Evolutionary conservation across 2,888 invertebrate species (phyloP).

Genomic region (Athalia cordata): DNA sequence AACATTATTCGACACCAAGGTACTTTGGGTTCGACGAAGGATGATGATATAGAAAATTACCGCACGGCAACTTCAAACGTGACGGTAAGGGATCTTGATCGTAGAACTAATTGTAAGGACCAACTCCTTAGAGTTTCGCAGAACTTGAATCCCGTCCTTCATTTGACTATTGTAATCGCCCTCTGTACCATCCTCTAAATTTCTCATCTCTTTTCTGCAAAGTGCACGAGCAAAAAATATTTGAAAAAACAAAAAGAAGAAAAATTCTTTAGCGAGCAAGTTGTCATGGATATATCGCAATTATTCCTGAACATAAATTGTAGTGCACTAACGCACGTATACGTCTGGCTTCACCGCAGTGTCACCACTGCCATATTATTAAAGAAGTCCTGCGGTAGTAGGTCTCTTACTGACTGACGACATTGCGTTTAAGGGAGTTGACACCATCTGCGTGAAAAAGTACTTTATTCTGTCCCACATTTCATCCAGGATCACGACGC

Average conservation of each 20-base stretch:
- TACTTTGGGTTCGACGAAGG: slow-evolving; percentile 30
- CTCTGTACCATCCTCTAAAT: background rate
- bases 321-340: background rate
- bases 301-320: background rate
- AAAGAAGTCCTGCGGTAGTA: slow-evolving; percentile 16
- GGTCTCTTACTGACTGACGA: slow-evolving; percentile 39
- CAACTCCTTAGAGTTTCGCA: slow-evolving; percentile 13
- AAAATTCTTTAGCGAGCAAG: too few species aligned
- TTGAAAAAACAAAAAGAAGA: too few species aligned
- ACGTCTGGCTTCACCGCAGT: slow-evolving; percentile 2
- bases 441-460: slow-evolving; percentile 38
- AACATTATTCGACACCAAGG: slow-evolving; percentile 26
- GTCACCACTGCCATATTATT: slow-evolving; percentile 1
- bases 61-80: slow-evolving; percentile 36
- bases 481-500: slow-evolving; percentile 35
- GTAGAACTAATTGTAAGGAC: slow-evolving; percentile 7
- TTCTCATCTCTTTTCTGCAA: too few species aligned
- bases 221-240: too few species aligned
- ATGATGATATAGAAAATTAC: slow-evolving; percentile 35
- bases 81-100: slow-evolving; percentile 41
- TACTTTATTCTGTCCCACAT: slow-evolving; percentile 38
- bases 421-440: slow-evolving; percentile 27
- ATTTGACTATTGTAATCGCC: slow-evolving; percentile 24
- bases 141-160: slow-evolving; percentile 21
- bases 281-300: too few species aligned